These are phyloP conservation scores for Theodoxus fluviatilis DNA, from an alignment of 2,888 invertebrate species.

Conservation along the genomic window DNA sequence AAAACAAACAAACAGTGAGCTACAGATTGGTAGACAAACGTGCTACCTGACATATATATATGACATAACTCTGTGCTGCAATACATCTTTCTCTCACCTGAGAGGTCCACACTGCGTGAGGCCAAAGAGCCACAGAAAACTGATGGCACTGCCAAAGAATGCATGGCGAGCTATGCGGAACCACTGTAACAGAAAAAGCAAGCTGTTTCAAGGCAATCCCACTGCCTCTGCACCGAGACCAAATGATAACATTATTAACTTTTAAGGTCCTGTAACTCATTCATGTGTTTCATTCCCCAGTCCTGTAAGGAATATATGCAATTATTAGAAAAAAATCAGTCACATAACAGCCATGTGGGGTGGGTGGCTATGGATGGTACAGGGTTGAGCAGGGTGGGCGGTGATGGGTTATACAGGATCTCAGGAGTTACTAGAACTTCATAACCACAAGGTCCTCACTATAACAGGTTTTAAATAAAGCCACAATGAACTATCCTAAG, in stretches of 20 bases:
- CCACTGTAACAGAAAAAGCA: constrained; percentile 54
- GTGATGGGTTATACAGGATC: too few species aligned
- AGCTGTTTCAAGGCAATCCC: not conserved
- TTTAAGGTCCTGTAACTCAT: not conserved
- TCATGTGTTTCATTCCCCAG: too few species aligned
- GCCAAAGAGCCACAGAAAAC: constrained; percentile 69
- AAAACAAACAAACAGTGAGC: not conserved
- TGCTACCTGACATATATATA: not conserved
- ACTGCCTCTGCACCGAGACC: not conserved
- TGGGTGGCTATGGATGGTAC: too few species aligned
- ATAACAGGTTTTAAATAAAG: too few species aligned
- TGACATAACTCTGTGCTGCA: not conserved
- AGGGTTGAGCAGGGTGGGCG: too few species aligned
- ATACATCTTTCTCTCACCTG: constrained; percentile 45
- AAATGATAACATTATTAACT: not conserved
- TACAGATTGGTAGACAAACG: not conserved
- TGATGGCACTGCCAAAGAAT: constrained; percentile 63
- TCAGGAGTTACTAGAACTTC: too few species aligned
- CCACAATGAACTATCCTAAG: too few species aligned
- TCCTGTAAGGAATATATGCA: not conserved
- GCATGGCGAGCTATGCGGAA: constrained; percentile 64
- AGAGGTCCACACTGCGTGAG: constrained; percentile 70
- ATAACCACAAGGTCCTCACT: too few species aligned
- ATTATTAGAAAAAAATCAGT: not conserved
- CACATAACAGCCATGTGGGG: too few species aligned